Percentiles rank a stretch among this genome's conserved stretches.
Conservation (phyloP, 2,797 vertebrate genomes). For the Peromyscus eremicus region DNA sequence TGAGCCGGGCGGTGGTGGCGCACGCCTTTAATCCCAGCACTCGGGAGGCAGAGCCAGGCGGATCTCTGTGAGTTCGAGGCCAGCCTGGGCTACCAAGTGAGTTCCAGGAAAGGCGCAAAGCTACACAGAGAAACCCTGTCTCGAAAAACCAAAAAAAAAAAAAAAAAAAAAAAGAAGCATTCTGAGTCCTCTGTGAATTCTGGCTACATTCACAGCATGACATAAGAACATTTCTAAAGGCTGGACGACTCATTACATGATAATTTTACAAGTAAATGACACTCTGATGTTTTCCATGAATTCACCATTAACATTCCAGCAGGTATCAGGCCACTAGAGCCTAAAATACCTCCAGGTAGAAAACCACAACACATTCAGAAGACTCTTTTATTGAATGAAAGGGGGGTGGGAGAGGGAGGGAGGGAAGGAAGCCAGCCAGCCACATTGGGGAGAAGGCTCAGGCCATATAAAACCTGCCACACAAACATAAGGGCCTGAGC, state of each 20-base stretch:
- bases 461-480: background rate
- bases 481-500: too few relatives aligned
- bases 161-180: too few relatives aligned
- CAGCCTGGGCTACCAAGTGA: too few relatives aligned
- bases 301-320: background rate
- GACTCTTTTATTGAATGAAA: background rate
- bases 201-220: background rate
- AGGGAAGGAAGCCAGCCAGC: too few relatives aligned
- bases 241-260: background rate
- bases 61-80: too few relatives aligned
- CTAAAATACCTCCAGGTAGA: background rate
- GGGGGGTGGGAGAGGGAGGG: too few relatives aligned
- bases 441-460: background rate
- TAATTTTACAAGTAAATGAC: background rate
- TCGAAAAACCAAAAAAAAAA: too few relatives aligned
- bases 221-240: background rate
- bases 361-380: background rate
- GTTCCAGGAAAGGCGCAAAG: too few relatives aligned
- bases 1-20: too few relatives aligned
- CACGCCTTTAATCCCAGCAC: too few relatives aligned
- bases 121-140: too few relatives aligned
- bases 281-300: background rate
- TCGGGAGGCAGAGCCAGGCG: too few relatives aligned
- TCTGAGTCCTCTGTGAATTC: background rate
- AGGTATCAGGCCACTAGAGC: background rate